Conservation (phyloP, 1,140 invertebrate genomes). For the Neuroterus valhalla region DNA sequence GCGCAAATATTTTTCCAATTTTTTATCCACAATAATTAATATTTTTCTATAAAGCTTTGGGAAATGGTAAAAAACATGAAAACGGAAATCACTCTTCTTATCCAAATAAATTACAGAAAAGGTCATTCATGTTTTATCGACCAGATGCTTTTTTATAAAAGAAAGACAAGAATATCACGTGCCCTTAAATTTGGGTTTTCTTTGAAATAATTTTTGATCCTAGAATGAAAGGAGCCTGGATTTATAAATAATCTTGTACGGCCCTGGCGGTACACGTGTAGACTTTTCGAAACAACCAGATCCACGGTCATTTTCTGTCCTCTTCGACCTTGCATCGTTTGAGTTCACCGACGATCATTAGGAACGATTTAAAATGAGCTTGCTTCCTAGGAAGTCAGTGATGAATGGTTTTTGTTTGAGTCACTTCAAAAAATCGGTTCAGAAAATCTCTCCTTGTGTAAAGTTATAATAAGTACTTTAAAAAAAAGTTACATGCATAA, state of each 20-base stretch:
- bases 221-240: not conserved
- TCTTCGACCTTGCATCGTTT: conserved; percentile 28
- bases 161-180: too few species aligned
- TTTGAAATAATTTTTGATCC: not conserved
- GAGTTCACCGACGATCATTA: conserved; percentile 28
- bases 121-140: too few species aligned
- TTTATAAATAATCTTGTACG: not conserved
- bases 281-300: conserved; percentile 22
- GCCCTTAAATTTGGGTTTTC: not conserved
- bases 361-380: conserved; percentile 26
- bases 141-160: too few species aligned
- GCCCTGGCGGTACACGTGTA: conserved; percentile 15
- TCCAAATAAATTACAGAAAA: too few species aligned
- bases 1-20: not conserved
- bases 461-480: not conserved
- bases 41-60: too few species aligned
- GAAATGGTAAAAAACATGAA: too few species aligned
- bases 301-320: conserved; percentile 14
- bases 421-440: not conserved
- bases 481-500: not conserved
- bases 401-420: conserved; percentile 5
- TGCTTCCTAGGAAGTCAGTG: conserved; percentile 1
- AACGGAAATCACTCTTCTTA: too few species aligned
- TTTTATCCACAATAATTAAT: not conserved
- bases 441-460: conserved; percentile 32